Evolutionary conservation across 1,140 invertebrate genomes (phyloP).

Genomic region (Aphelinus certus): DNA sequence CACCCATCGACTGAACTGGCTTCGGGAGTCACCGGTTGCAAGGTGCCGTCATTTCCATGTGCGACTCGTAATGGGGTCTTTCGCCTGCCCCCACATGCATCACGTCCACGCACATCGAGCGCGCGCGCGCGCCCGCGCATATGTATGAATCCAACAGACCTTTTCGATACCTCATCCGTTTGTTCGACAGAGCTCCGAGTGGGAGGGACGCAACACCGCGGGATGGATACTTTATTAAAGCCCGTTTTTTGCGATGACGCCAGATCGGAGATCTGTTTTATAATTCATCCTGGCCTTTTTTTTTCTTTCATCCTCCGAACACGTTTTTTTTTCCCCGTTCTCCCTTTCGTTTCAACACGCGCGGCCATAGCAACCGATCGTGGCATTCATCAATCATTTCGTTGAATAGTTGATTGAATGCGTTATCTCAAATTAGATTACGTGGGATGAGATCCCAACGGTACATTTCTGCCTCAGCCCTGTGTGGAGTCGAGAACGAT

Average conservation of each 20-base stretch:
- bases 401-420: slow-evolving; percentile 38
- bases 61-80: slow-evolving; percentile 38
- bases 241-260: slow-evolving; percentile 15
- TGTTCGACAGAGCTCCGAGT: not conserved
- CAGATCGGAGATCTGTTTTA: slow-evolving; percentile 34
- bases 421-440: slow-evolving; percentile 41
- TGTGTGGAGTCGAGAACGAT: no score
- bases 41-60: slow-evolving; percentile 49
- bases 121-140: not conserved
- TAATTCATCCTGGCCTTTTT: slow-evolving; percentile 30
- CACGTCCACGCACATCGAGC: not conserved
- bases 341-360: slow-evolving; percentile 20
- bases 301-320: slow-evolving; percentile 2
- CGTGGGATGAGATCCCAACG: slow-evolving; percentile 29
- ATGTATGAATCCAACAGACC: slow-evolving; percentile 11
- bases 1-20: not conserved
- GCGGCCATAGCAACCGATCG: not conserved
- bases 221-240: slow-evolving; percentile 24
- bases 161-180: slow-evolving; percentile 27
- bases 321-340: not conserved
- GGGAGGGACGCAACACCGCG: not conserved
- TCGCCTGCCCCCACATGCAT: not conserved
- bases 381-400: slow-evolving; percentile 33
- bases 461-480: not conserved
- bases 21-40: slow-evolving; percentile 5